Base-by-base conservation (phyloP, 1,140 invertebrate species). In the Trachymyrmex septentrionalis region DNA sequence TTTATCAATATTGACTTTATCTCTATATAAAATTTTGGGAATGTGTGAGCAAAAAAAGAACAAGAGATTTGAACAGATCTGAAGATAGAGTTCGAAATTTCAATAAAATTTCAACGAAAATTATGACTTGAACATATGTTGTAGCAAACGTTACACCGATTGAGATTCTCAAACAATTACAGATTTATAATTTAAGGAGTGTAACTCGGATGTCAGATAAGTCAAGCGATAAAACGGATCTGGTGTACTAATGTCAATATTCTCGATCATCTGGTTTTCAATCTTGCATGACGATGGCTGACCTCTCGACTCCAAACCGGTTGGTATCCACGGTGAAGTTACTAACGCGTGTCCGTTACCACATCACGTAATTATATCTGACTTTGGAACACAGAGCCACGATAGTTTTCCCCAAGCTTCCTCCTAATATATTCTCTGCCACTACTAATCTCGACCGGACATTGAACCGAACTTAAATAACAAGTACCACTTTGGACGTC, bases 351-450 rank as follows among this genome's bases (percentile, higher is more conserved):
- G 55, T 73, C 84, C 66, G 82, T 90, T 82, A 88, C 88, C 88
- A 67, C 85, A 90, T 66, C 86, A 71, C 86, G 80, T 87, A 90
- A 90, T 90, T 90, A 90, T 90, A 90, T 89, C 89, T 81, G 89
- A 90, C 86, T 90, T 63, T 44, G 61, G 19, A 16, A 21, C 71
- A 21, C 57, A 61, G 19, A 77, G 57, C 80, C 16, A 16, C 19
- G 71, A 89, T 84, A 81, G 86, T 90, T 84, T 85, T 86, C 53
- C 55, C 34, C 53, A 16, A 57, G 69, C 64, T 69, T 67, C n/a
- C 72, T 53, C 63, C 24, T 44, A 16, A 14, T 21, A 19, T 48
- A 61, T 7, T 14, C 16, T 59, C 59, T n/a, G n/a, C 44, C 50
- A 53, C 75, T 19, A 78, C 44, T n/a, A 86, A 76, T 27, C 57